Evolutionary conservation across 2,888 invertebrate species (phyloP).

Genomic region (Sesia apiformis): DNA sequence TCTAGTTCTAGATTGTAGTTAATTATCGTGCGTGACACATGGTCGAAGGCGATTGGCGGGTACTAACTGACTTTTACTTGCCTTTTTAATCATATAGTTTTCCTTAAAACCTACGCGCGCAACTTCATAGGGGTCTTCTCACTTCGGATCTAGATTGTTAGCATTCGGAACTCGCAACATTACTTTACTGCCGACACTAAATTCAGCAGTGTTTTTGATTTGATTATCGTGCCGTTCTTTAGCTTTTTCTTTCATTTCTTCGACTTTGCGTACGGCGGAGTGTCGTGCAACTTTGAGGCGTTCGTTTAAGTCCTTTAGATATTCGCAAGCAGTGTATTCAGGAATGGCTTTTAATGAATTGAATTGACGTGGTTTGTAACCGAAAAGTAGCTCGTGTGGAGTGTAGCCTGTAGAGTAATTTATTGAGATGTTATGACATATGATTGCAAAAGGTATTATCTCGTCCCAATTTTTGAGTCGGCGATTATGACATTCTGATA

Average conservation of each 20-base stretch:
- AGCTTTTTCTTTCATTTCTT: neutral
- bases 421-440: slow-evolving; percentile 4
- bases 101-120: slow-evolving; percentile 19
- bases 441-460: slow-evolving; percentile 2
- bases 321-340: neutral
- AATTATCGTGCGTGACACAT: neutral
- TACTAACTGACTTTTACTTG: slow-evolving; percentile 10
- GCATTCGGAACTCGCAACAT: slow-evolving; percentile 18
- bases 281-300: neutral
- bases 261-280: neutral
- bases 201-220: neutral
- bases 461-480: neutral
- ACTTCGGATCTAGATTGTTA: slow-evolving; percentile 24
- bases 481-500: neutral
- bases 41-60: slow-evolving; percentile 17
- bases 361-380: neutral
- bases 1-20: no score
- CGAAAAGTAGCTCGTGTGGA: slow-evolving; percentile 1
- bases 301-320: neutral
- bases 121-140: slow-evolving; percentile 21
- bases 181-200: slow-evolving; percentile 1
- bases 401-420: slow-evolving; percentile 1
- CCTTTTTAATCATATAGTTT: slow-evolving; percentile 15
- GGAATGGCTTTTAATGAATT: neutral
- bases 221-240: neutral